phyloP scores from a whole-genome alignment of 2,113 vertebrate genomes.

The Anarrhichthys ocellatus region DNA sequence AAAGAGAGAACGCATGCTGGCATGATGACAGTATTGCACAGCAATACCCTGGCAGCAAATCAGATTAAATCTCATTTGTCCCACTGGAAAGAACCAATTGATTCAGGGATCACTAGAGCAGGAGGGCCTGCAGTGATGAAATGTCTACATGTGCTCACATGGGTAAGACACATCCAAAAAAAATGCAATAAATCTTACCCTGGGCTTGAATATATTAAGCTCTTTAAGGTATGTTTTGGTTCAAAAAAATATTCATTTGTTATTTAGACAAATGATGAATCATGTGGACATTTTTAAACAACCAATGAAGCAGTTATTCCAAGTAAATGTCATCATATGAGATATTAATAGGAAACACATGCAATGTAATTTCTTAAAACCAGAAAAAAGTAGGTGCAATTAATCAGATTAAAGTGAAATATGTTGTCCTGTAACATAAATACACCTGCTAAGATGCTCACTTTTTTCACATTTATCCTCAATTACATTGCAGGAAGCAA shows the following conservation, averaged over 20 bases:
- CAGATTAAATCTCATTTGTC: slow-evolving; percentile 69
- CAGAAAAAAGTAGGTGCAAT: slow-evolving; percentile 11
- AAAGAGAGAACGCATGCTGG: slow-evolving; percentile 32
- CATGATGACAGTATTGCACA: slow-evolving; percentile 46
- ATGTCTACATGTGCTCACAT: slow-evolving; percentile 30
- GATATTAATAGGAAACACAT: slow-evolving; percentile 44
- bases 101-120: slow-evolving; percentile 27
- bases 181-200: slow-evolving; percentile 46
- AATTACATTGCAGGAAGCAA: neutral
- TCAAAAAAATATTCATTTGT: slow-evolving; percentile 44
- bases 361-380: slow-evolving; percentile 24
- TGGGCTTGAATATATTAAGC: slow-evolving; percentile 33
- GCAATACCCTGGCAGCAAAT: slow-evolving; percentile 39
- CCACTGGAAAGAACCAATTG: slow-evolving; percentile 41
- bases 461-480: slow-evolving; percentile 5
- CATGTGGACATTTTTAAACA: slow-evolving; percentile 18
- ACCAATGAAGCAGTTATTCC: slow-evolving; percentile 12
- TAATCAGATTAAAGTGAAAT: slow-evolving; percentile 17
- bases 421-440: neutral
- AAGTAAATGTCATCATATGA: slow-evolving; percentile 48
- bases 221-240: slow-evolving; percentile 40
- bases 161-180: slow-evolving; percentile 1
- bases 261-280: slow-evolving; percentile 48
- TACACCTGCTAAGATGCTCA: neutral
- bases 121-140: slow-evolving; percentile 52